Conservation (phyloP, 2,113 vertebrate genomes). For the Hippocampus zosterae region DNA sequence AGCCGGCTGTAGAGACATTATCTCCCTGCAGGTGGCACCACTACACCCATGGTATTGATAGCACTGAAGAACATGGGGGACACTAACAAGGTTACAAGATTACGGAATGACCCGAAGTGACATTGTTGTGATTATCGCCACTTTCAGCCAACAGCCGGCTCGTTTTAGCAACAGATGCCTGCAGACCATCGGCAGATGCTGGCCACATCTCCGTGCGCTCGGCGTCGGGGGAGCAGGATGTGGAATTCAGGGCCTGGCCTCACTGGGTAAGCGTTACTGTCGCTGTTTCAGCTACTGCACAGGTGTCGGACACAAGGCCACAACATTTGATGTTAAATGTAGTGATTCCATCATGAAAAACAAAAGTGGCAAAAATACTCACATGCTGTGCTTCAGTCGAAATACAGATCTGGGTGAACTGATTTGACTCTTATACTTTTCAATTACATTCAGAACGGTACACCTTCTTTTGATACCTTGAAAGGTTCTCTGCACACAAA, state of each 20-base stretch:
- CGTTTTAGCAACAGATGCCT: conserved; percentile 97
- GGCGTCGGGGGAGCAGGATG: conserved; percentile 95
- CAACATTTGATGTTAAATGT: no score
- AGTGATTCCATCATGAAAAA: no score
- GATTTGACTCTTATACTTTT: no score
- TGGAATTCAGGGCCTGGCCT: conserved; percentile 90
- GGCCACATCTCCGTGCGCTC: conserved; percentile 92
- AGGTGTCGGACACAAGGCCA: no score
- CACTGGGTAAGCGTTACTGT: conserved; percentile 75
- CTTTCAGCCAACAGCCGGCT: conserved; percentile 88
- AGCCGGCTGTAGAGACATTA: conserved; percentile 97
- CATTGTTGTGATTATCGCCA: conserved; percentile 9
- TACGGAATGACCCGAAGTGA: background rate
- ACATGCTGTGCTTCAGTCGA: no score
- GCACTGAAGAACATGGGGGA: background rate
- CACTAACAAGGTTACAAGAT: background rate
- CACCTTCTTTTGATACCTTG: no score
- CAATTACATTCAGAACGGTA: no score
- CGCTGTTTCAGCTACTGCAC: background rate
- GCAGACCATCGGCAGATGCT: conserved; percentile 96
- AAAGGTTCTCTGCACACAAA: no score
- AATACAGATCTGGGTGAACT: no score
- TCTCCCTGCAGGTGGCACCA: conserved; percentile 96
- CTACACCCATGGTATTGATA: conserved; percentile 87
- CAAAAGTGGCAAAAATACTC: no score